These are phyloP conservation scores for Scaptodrosophila latifasciaeformis DNA, from an alignment of 2,888 invertebrate genomes.

Conservation along the genomic window DNA sequence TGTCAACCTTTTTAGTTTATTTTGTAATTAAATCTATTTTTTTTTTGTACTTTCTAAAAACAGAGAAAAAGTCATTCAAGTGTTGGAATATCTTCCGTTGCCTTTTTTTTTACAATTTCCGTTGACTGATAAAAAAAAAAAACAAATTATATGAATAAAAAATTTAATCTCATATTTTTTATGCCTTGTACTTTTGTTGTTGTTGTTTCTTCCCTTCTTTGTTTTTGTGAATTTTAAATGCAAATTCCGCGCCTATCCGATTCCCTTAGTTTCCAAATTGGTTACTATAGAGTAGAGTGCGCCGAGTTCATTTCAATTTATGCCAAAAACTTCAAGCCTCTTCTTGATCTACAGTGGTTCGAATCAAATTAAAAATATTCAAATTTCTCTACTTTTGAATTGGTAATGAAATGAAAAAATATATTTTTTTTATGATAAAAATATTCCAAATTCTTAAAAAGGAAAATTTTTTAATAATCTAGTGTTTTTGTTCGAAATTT, in stretches of 20 bases:
- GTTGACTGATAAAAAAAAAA: constrained; percentile 32
- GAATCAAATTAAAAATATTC: no score
- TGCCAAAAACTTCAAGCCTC: constrained; percentile 37
- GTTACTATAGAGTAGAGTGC: constrained; percentile 9
- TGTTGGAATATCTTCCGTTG: constrained; percentile 5
- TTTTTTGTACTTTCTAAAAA: constrained; percentile 14
- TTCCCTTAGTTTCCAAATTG: constrained; percentile 26
- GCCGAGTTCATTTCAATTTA: constrained; percentile 61
- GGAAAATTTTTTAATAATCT: no score
- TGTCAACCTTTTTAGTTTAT: constrained; percentile 11
- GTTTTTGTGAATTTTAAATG: constrained; percentile 25
- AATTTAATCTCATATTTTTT: no score
- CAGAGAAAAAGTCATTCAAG: constrained; percentile 3
- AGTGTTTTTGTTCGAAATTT: neutral
- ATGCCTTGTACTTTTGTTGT: neutral
- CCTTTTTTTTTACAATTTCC: constrained; percentile 36
- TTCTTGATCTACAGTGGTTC: no score
- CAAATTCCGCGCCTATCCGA: constrained; percentile 30
- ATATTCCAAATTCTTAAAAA: no score
- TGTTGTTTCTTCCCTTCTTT: constrained; percentile 4
- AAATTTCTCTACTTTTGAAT: no score
- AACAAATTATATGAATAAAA: no score
- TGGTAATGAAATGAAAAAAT: no score
- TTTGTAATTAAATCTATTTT: constrained; percentile 56
- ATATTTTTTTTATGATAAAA: no score